A percentile compares a stretch with the other conserved stretches of the same genome.
These are phyloP conservation scores for Epizoanthus ramosus DNA, from an alignment of 92 coral and sea anemone species.

Conservation along the genomic window DNA sequence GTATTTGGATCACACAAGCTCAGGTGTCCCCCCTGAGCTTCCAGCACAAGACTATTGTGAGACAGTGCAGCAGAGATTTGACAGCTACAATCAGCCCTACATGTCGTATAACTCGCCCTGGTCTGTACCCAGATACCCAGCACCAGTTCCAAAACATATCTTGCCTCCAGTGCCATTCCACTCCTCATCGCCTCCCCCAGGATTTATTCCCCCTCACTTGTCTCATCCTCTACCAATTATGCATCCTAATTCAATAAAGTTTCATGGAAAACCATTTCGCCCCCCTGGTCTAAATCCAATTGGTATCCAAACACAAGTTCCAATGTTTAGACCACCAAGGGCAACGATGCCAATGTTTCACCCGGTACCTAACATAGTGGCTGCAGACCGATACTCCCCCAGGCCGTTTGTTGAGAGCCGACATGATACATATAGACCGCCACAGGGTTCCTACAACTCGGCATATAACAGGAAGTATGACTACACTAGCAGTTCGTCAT, in stretches of 20 bases:
- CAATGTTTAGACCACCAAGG: slow-evolving; percentile 6
- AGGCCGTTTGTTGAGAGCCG: slow-evolving; percentile 3
- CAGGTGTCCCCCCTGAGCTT: background rate
- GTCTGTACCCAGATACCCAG: slow-evolving; percentile 18
- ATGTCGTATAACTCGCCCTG: slow-evolving; percentile 22
- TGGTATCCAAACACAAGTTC: slow-evolving; percentile 9
- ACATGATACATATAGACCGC: slow-evolving; percentile 36
- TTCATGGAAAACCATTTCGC: slow-evolving; percentile 10
- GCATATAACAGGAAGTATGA: background rate
- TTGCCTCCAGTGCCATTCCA: slow-evolving; percentile 19
- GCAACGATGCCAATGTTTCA: background rate
- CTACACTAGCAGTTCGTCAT: background rate
- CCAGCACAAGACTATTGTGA: background rate
- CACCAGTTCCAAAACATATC: background rate
- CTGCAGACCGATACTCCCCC: background rate
- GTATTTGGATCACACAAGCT: background rate
- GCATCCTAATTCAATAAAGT: slow-evolving; percentile 13
- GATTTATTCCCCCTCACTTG: slow-evolving; percentile 11
- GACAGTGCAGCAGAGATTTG: background rate
- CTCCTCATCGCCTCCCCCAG: slow-evolving; percentile 28
- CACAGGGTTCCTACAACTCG: background rate
- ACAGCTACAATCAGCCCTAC: slow-evolving; percentile 1
- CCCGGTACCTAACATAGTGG: background rate
- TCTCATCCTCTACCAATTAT: slow-evolving; percentile 4
- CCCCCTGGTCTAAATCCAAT: slow-evolving; percentile 1